Conservation (phyloP, 2,113 vertebrate genomes). For the Cynocephalus volans region DNA sequence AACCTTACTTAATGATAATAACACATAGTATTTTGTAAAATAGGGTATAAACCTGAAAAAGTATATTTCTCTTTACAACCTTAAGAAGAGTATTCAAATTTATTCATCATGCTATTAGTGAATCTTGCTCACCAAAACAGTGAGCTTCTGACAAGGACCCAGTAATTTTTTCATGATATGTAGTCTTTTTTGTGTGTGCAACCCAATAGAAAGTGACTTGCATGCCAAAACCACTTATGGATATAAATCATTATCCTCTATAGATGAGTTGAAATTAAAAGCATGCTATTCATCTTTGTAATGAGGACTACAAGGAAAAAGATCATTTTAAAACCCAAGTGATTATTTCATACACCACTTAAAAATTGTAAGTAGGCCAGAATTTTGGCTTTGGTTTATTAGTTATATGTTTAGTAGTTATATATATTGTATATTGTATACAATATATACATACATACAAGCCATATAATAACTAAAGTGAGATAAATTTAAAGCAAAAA, state of each 20-base stretch:
- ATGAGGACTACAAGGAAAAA: neutral
- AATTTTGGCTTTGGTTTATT: slow-evolving; percentile 51
- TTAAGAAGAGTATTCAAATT: neutral
- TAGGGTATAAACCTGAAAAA: neutral
- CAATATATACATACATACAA: neutral
- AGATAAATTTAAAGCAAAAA: neutral
- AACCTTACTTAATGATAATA: neutral
- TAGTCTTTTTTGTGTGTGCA: neutral
- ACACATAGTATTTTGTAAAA: neutral
- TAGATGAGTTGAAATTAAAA: neutral
- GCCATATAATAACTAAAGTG: neutral
- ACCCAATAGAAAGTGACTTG: neutral
- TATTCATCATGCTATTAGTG: neutral
- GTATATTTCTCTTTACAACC: neutral
- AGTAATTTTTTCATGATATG: neutral
- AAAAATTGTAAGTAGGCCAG: neutral
- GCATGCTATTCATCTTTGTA: slow-evolving; percentile 15
- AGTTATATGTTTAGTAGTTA: neutral
- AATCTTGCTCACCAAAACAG: neutral
- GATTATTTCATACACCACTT: slow-evolving; percentile 30
- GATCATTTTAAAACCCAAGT: slow-evolving; percentile 31
- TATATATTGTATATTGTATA: neutral
- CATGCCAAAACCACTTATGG: neutral
- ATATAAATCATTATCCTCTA: slow-evolving; percentile 18
- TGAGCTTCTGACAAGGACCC: neutral